phyloP scores from a whole-genome alignment of 2,797 vertebrate species.

The Sitta carolinensis region DNA sequence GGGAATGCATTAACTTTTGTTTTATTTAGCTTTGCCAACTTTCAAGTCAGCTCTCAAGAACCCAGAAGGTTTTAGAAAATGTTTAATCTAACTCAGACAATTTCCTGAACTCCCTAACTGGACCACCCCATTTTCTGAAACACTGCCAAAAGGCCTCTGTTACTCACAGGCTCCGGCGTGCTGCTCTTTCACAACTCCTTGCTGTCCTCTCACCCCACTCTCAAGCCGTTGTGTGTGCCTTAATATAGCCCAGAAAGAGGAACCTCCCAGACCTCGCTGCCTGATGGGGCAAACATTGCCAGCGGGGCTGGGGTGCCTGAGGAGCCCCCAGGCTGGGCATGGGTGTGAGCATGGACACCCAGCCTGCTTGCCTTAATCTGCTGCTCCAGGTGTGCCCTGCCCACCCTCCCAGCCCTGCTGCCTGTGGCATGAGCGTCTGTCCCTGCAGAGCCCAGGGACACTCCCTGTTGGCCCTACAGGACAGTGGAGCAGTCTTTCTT shows the following conservation, averaged over 20 bases:
- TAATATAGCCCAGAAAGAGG: slow-evolving; percentile 49
- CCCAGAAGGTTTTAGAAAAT: slow-evolving; percentile 75
- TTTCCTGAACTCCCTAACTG: slow-evolving; percentile 76
- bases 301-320: neutral
- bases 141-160: slow-evolving; percentile 61
- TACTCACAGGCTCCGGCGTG: neutral
- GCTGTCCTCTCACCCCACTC: slow-evolving; percentile 27
- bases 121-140: slow-evolving; percentile 75
- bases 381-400: neutral
- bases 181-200: slow-evolving; percentile 60
- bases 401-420: neutral
- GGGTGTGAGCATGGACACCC: rapidly evolving
- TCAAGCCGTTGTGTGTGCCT: neutral
- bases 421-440: neutral
- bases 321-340: rapidly evolving
- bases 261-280: neutral
- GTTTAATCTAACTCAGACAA: slow-evolving; percentile 80
- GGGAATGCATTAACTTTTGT: slow-evolving; percentile 72
- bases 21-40: slow-evolving; percentile 75
- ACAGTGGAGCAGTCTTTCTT: neutral
- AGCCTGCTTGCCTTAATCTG: rapidly evolving
- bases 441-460: neutral
- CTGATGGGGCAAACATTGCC: neutral
- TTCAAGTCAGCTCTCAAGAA: slow-evolving; percentile 69
- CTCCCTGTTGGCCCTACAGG: rapidly evolving